Evolutionary conservation across 35 echinoderm and acorn worm genomes (phyloP), one percentile per base, ranked within the genome.

Genomic region (Strongylocentrotus purpuratus): DNA sequence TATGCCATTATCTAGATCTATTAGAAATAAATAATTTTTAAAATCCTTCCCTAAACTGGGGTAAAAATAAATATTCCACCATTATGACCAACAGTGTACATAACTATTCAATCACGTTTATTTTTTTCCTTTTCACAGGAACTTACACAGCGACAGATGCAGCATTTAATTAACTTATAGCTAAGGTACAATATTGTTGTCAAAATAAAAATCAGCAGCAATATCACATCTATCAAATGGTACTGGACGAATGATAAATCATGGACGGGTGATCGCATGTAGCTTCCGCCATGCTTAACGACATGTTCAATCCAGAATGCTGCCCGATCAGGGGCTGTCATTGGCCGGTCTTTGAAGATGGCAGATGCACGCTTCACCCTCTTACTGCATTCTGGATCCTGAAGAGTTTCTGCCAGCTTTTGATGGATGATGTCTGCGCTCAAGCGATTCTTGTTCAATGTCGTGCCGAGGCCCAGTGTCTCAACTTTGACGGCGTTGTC

Each of bases 291-390:
- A 60, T 96, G 95, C 31, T 96, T 94, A n/a, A 96, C 50, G 85
- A 94, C 92, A 35, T 94, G 46, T 61, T 96, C 95, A 32, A 96
- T 86, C 94, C 94, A 95, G 58, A 94, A 96, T 2, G 46, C 94
- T 3, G 61, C 95, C 20, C 48, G 61, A 28, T 96, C 95, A 32
- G 94, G 32, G 10, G 86, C 78, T 65, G 33, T 48, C 47, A 92
- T 61, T 17, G 95, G 95, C 9, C 71, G 33, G 86, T 90, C 94
- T 87, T 88, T 50, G 14, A 94, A 31, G 46, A 94, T 94, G n/a
- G 61, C 94, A 10, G 95, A 96, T 52, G 50, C 94, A 10, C 86
- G 93, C 20, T 45, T 31, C 2, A 92, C 95, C 8, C 17, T 32
- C 86, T 33, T 91, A 47, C 88, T 94, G 86, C 41, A 88, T 41